Percentiles rank a stretch among this genome's conserved stretches.
Evolutionary conservation across 2,888 invertebrate genomes (phyloP).

Genomic region (Julus scandinavius): DNA sequence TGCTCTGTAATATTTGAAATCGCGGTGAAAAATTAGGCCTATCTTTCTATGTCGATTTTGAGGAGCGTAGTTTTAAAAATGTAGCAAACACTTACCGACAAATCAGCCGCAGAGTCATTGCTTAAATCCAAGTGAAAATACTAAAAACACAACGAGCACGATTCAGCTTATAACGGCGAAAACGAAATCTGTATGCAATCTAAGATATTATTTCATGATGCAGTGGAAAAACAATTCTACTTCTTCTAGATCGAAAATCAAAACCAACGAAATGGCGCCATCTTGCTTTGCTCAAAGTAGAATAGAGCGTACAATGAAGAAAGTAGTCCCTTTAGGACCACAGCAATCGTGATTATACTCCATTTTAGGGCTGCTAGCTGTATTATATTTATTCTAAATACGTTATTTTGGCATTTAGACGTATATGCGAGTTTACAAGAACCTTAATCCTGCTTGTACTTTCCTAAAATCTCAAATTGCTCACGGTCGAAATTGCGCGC

Average conservation of each 20-base stretch:
- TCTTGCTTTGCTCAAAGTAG: neutral
- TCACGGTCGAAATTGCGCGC: conserved; percentile 1
- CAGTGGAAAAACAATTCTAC: conserved; percentile 3
- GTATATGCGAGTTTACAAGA: neutral
- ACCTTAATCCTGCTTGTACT: too few relatives aligned
- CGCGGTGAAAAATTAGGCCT: conserved; percentile 20
- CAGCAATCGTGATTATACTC: neutral
- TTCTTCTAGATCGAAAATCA: conserved; percentile 40
- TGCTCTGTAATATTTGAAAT: neutral
- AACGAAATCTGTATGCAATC: neutral
- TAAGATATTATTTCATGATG: conserved; percentile 9
- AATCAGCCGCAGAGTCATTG: conserved; percentile 2
- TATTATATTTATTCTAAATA: neutral
- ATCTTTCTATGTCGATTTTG: conserved; percentile 8
- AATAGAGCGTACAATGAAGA: neutral
- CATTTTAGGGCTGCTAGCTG: neutral
- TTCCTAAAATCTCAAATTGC: neutral
- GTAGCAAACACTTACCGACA: conserved; percentile 26
- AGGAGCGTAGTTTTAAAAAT: conserved; percentile 34
- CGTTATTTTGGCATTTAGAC: neutral
- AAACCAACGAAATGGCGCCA: conserved; percentile 48
- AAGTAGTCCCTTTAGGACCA: conserved; percentile 39
- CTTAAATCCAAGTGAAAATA: neutral
- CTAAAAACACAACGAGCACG: conserved; percentile 19
- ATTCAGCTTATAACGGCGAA: conserved; percentile 23